Evolutionary conservation across 1,140 invertebrate genomes (phyloP), one percentile per base, ranked within the genome.

Genomic region (Cotesia vestalis): DNA sequence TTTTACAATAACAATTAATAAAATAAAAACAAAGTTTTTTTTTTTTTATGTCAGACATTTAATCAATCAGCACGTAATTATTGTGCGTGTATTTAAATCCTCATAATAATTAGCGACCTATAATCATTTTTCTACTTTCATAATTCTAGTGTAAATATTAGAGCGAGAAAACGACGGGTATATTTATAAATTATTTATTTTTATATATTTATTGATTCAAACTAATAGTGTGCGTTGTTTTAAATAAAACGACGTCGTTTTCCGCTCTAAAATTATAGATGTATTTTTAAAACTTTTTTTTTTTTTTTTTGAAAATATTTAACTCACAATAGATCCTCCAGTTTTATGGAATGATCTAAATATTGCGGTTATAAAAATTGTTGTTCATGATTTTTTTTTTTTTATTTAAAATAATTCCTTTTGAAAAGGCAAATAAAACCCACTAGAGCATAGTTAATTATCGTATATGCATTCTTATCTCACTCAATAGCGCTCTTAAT

Each of bases 111-210:
- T 61, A 51, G 59, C 59, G 60, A 55, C 61, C 5, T 57, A 34
- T 63, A 63, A 71, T 63, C 17, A 34, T 17, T 14, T 63, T 27
- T 63, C 69, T 63, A 71, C 40, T 53, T 71, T 63, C 60, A 71
- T 63, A 17, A 71, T 61, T 59, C n/a, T 17, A 59, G 12, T 27
- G 40, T 62, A 40, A 63, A 4, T 14, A 8, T 27, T 36, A 62
- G 52, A 51, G 17, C 69, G 51, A 71, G 69, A 52, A 63, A 71
- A 71, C 17, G 61, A 71, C 20, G 52, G 35, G 17, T 46, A 14
- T 17, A 20, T 59, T 36, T 8, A 20, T 46, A 53, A 35, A 69
- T 59, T 14, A 4, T 14, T 14, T n/a, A 14, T 55, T 55, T 55
- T 51, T n/a, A 51, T n/a, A 55, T 55, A 55, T 14, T 55, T 14